Conservation (phyloP, 2,888 invertebrate genomes). For the Clitarchus hookeri region DNA sequence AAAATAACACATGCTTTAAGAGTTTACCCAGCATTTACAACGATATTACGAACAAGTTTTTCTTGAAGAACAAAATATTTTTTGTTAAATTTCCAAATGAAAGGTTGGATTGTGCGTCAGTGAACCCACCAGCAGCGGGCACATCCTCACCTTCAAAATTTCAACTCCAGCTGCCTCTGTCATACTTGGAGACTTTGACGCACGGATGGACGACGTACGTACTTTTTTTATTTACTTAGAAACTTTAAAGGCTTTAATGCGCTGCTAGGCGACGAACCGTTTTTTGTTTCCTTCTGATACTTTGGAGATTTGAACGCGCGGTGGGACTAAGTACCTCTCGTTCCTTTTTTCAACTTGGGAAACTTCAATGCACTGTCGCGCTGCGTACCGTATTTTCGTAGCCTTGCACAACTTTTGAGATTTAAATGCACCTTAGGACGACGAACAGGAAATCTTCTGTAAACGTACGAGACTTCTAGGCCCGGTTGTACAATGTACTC, state of each 20-base stretch:
- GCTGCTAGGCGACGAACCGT: too few species aligned
- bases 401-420: neutral
- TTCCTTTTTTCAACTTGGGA: neutral
- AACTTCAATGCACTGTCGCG: neutral
- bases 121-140: slow-evolving; percentile 18
- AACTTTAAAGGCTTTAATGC: too few species aligned
- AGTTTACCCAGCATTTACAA: too few species aligned
- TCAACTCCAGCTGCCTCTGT: neutral
- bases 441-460: too few species aligned
- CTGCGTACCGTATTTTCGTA: neutral
- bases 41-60: too few species aligned
- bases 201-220: neutral
- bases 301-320: neutral
- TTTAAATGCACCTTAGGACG: neutral
- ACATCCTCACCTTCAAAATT: neutral
- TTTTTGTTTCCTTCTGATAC: too few species aligned
- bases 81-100: too few species aligned
- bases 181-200: neutral
- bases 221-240: neutral
- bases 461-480: too few species aligned
- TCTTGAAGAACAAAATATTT: too few species aligned
- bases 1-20: too few species aligned
- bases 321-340: neutral
- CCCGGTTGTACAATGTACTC: too few species aligned
- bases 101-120: neutral